Base-by-base conservation (phyloP, 2,113 vertebrate species). In the Indicator indicator region DNA sequence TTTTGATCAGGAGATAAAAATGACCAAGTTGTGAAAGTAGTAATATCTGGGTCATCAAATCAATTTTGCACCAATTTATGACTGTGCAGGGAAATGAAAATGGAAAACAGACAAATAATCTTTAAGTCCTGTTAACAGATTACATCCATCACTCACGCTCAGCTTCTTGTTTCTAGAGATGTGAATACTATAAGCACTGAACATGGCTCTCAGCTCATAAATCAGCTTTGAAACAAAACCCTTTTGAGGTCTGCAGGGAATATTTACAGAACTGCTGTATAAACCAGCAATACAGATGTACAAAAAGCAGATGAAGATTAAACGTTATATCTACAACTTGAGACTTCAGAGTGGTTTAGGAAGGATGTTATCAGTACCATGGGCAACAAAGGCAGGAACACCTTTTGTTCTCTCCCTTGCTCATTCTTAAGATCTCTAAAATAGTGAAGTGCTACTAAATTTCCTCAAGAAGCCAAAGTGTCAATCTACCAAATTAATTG, bases 151-250 rank as follows among this genome's bases (percentile, higher is more conserved):
- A 77, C 42, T 93, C 78, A 83, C 4, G 3, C 75, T 87, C 84
- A 87, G 77, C 84, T 77, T 88, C 70, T 78, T 64, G 60, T 42
- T 90, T 93, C 94, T 84, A 87, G 80, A 74, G 38, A 21, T 78
- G 55, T 63, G 71, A 96, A 95, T 82, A 46, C 50, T 72, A 42
- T 91, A 83, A 93, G 46, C 67, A 69, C 75, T 62, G 68, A 92
- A 79, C 89, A 40, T 2, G 20, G 27, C 40, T 38, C 70, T 81
- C 38, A 73, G 63, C 70, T 92, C 40, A 17, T 96, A 90, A 96
- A 96, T 96, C 74, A 93, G 64, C 28, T 94, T 73, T 91, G 87
- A 89, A 97, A 97, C 82, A 97, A 97, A 93, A 83, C 71, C 55
- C n/a, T 68, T 70, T 77, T 83, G 77, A 77, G 38, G 69, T 68